phyloP scores from a whole-genome alignment of 92 coral and sea anemone species.

The Hydrozoanthus gracilis region DNA sequence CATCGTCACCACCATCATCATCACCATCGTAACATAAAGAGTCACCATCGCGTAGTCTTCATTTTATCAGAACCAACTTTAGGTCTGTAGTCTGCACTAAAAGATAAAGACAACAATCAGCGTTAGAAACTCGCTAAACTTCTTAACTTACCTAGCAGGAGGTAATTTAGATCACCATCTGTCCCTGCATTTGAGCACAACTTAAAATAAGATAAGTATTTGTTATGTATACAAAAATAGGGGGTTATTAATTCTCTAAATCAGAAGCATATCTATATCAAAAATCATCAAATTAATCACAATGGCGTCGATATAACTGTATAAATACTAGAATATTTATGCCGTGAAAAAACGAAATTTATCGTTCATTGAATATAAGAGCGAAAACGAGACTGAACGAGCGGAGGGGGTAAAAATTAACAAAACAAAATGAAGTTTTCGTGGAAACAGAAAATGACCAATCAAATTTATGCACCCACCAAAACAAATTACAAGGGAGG shows the following conservation, averaged over 20 bases:
- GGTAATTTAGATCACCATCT: constrained; percentile 7
- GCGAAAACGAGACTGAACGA: constrained; percentile 1
- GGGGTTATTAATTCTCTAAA: neutral
- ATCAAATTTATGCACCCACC: constrained; percentile 1
- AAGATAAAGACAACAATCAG: constrained; percentile 4
- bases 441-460: constrained; percentile 1
- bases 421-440: neutral
- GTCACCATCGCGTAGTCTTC: constrained; percentile 6
- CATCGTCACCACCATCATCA: constrained; percentile 10
- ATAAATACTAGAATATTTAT: neutral
- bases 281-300: neutral
- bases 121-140: neutral
- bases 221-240: neutral
- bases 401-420: constrained; percentile 1
- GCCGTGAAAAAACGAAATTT: neutral
- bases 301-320: neutral
- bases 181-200: neutral
- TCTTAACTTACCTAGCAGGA: neutral
- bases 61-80: neutral
- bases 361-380: neutral
- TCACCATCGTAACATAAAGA: constrained; percentile 1
- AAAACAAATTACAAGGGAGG: neutral
- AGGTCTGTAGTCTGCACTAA: neutral
- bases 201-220: neutral
- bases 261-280: constrained; percentile 3